A percentile compares a stretch with the other conserved stretches of the same genome.
phyloP scores from a whole-genome alignment of 2,113 vertebrate genomes.

The Numenius arquata region DNA sequence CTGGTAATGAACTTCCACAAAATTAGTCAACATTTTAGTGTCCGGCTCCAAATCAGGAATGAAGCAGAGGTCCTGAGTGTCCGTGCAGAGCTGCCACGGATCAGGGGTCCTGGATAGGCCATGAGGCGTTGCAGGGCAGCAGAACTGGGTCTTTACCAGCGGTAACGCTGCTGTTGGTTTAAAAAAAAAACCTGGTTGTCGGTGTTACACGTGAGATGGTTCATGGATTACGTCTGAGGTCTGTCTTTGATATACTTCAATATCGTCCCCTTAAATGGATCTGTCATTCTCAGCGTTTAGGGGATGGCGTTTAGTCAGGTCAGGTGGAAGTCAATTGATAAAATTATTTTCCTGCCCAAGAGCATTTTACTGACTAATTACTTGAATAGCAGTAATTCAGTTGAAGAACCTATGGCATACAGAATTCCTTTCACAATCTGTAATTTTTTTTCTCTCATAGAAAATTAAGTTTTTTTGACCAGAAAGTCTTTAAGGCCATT shows the following conservation, averaged over 20 bases:
- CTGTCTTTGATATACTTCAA: neutral
- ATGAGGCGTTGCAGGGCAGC: neutral
- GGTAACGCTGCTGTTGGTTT: neutral
- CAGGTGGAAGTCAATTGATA: constrained; percentile 24
- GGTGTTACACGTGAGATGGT: neutral
- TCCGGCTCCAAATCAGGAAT: neutral
- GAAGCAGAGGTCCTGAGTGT: neutral
- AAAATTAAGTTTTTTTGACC: constrained; percentile 22
- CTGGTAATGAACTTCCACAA: neutral
- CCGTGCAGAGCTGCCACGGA: fast-evolving
- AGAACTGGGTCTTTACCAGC: neutral
- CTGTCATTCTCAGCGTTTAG: neutral
- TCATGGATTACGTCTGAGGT: neutral
- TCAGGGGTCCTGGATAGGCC: neutral
- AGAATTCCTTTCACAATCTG: neutral
- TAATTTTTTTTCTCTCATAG: neutral
- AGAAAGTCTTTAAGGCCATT: neutral
- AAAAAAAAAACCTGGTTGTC: neutral
- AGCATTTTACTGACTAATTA: neutral
- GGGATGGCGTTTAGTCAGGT: neutral
- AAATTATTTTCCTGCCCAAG: neutral
- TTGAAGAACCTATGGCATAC: neutral
- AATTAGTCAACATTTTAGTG: neutral
- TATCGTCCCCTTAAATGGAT: neutral
- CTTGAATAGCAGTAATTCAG: neutral